phyloP scores from a whole-genome alignment of 2,888 invertebrate species.

The Meghimatium bilineatum region DNA sequence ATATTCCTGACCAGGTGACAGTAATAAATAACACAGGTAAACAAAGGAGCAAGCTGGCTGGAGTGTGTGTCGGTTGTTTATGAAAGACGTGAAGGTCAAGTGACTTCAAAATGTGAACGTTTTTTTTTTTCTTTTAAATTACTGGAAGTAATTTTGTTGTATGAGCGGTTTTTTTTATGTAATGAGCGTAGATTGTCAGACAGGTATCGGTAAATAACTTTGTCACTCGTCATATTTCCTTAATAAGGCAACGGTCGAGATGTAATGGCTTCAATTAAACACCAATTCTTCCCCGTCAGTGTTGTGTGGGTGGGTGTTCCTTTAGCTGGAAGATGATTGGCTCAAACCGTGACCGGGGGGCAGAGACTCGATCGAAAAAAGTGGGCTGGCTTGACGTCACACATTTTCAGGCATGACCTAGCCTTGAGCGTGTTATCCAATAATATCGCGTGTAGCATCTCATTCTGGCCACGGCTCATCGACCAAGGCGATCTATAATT shows the following conservation, averaged over 20 bases:
- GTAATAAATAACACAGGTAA: background rate
- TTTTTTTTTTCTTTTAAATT: background rate
- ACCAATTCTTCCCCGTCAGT: background rate
- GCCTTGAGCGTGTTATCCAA: background rate
- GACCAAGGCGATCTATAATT: conserved; percentile 17
- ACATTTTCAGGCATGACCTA: background rate
- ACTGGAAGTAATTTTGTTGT: background rate
- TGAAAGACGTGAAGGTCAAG: background rate
- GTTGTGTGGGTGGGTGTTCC: conserved; percentile 6
- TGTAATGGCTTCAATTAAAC: background rate
- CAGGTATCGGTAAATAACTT: conserved; percentile 4
- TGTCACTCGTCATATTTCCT: background rate
- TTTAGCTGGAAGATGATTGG: background rate
- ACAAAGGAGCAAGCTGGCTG: background rate
- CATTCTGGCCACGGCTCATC: conserved; percentile 9
- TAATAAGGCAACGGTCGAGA: background rate
- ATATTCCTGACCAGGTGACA: background rate
- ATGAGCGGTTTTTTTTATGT: background rate
- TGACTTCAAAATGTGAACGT: background rate
- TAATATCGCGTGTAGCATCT: conserved; percentile 5
- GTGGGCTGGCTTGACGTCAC: background rate
- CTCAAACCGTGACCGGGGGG: background rate
- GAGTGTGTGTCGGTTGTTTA: background rate
- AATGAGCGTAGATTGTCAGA: background rate
- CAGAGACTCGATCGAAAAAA: conserved; percentile 2